Conservation (phyloP, 2,113 vertebrate species). For the Oxyura jamaicensis region DNA sequence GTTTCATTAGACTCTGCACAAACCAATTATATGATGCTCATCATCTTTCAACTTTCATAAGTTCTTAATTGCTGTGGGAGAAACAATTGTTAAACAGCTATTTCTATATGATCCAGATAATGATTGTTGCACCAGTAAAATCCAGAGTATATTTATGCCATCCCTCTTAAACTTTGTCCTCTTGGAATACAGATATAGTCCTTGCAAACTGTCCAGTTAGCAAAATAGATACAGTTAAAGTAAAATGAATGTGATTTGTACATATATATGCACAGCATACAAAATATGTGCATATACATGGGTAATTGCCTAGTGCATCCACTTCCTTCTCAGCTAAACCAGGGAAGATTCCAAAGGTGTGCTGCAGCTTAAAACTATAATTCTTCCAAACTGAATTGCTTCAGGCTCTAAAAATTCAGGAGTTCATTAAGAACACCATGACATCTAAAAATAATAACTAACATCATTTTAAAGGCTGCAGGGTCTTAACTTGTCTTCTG, state of each 20-base stretch:
- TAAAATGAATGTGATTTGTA: not conserved
- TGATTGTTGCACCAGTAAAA: conserved; percentile 4
- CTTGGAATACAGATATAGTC: not conserved
- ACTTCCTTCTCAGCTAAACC: not conserved
- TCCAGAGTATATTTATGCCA: not conserved
- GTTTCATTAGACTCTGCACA: conserved; percentile 46
- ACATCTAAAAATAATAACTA: conserved; percentile 5
- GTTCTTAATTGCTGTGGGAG: conserved; percentile 61
- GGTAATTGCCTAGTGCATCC: not conserved
- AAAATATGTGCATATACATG: not conserved
- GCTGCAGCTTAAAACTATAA: not conserved
- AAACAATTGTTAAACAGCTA: conserved; percentile 49
- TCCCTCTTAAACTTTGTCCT: not conserved
- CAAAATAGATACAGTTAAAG: not conserved
- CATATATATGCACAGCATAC: not conserved
- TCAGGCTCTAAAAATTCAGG: conserved; percentile 12
- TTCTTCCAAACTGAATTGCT: not conserved
- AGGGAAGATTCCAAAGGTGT: conserved; percentile 4
- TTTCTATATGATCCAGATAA: conserved; percentile 37
- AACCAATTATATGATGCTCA: conserved; percentile 44
- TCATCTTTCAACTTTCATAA: conserved; percentile 46
- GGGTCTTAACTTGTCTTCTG: not conserved
- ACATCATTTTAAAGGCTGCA: not conserved
- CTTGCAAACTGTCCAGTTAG: not conserved
- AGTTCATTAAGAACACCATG: not conserved